Conservation (phyloP, 2,888 invertebrate genomes). For the Apamea anceps region DNA sequence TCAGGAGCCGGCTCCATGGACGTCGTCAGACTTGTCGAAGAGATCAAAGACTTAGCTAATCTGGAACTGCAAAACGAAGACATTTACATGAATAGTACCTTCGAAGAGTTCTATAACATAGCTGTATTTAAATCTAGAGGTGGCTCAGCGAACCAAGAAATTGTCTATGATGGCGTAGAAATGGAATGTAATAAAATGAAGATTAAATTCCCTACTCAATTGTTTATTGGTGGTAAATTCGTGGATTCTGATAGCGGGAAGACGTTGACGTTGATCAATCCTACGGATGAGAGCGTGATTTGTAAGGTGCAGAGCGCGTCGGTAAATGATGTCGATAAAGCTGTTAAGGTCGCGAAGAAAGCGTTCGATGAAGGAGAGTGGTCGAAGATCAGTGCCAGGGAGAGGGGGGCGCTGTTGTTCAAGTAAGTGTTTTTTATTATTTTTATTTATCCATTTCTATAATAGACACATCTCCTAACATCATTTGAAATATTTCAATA, state of each 20-base stretch:
- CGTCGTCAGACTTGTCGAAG: slow-evolving; percentile 97
- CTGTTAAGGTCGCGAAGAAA: slow-evolving; percentile 96
- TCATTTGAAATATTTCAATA: not conserved
- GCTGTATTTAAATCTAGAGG: slow-evolving; percentile 93
- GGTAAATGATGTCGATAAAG: slow-evolving; percentile 95
- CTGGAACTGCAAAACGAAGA: slow-evolving; percentile 96
- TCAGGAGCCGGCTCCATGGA: slow-evolving; percentile 99
- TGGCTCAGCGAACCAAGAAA: slow-evolving; percentile 87
- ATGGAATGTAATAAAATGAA: slow-evolving; percentile 95
- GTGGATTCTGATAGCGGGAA: slow-evolving; percentile 93
- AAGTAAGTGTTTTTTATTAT: slow-evolving; percentile 88
- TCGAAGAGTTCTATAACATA: slow-evolving; percentile 94
- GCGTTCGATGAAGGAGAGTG: slow-evolving; percentile 97
- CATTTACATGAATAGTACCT: slow-evolving; percentile 97
- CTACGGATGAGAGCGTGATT: slow-evolving; percentile 95
- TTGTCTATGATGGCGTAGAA: slow-evolving; percentile 94
- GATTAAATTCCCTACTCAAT: slow-evolving; percentile 96
- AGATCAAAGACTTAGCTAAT: slow-evolving; percentile 95
- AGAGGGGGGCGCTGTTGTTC: slow-evolving; percentile 95
- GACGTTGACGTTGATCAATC: slow-evolving; percentile 93
- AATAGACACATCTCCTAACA: not conserved
- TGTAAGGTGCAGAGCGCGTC: slow-evolving; percentile 94
- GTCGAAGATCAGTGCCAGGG: slow-evolving; percentile 98
- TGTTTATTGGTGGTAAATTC: slow-evolving; percentile 98
- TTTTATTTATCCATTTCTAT: not conserved